Evolutionary conservation across 1,140 invertebrate genomes (phyloP).

Genomic region (Nasonia giraulti): DNA sequence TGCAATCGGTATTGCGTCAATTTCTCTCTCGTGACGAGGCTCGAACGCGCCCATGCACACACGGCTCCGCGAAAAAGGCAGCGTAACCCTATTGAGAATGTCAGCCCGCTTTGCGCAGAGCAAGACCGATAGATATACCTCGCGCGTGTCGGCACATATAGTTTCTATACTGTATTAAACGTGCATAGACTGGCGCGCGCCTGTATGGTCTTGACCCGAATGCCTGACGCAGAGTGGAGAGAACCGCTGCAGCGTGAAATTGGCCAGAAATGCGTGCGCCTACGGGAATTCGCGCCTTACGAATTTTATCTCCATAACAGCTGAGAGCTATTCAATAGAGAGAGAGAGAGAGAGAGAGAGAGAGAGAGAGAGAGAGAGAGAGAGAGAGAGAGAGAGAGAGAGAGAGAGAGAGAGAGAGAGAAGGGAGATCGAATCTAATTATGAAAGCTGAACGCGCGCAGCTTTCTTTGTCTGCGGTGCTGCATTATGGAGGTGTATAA

Average conservation of each 20-base stretch:
- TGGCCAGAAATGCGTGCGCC: conserved; percentile 49
- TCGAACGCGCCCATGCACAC: background rate
- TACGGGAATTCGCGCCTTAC: background rate
- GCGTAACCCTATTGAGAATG: conserved; percentile 19
- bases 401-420: too few relatives aligned
- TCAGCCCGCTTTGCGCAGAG: background rate
- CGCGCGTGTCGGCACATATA: background rate
- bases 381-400: too few relatives aligned
- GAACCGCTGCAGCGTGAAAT: conserved; percentile 53
- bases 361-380: background rate
- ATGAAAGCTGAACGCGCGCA: background rate
- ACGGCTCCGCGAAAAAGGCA: conserved; percentile 43
- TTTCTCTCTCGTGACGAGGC: conserved; percentile 4
- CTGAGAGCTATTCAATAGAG: background rate
- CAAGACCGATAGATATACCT: background rate
- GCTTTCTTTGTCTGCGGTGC: background rate
- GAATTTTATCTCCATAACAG: background rate
- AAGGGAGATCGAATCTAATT: conserved; percentile 10
- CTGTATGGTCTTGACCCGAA: conserved; percentile 69
- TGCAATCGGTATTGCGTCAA: conserved; percentile 17
- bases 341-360: too few relatives aligned
- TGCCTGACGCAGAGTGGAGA: conserved; percentile 55
- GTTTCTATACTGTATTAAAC: background rate
- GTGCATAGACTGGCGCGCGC: conserved; percentile 7
- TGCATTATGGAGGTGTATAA: background rate